These are phyloP conservation scores for Brachypodius melanocephalos DNA, from an alignment of 2,113 vertebrate species.

Conservation along the genomic window DNA sequence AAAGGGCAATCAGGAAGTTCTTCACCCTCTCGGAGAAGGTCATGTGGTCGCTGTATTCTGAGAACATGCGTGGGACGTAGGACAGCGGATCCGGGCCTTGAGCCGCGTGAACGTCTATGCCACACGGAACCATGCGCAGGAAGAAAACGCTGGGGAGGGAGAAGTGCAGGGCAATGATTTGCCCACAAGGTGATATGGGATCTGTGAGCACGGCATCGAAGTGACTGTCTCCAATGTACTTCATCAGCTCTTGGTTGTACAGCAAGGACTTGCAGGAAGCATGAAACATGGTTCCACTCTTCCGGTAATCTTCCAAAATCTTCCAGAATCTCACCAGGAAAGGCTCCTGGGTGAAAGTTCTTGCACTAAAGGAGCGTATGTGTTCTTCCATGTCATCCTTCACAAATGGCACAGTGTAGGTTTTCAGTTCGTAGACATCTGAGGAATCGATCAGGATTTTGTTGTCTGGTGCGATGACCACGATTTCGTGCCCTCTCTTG, in stretches of 20 bases:
- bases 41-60: conserved; percentile 70
- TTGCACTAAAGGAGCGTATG: accelerated
- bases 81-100: conserved; percentile 76
- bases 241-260: conserved; percentile 74
- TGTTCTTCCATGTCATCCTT: background rate
- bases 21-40: conserved; percentile 79
- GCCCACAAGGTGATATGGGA: conserved; percentile 83
- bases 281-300: background rate
- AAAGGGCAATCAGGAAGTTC: conserved; percentile 67
- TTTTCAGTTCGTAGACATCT: conserved; percentile 57
- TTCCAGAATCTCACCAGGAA: conserved; percentile 60
- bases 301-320: background rate
- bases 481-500: conserved; percentile 77
- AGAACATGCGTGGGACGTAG: conserved; percentile 69
- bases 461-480: conserved; percentile 75
- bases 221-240: conserved; percentile 39
- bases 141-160: conserved; percentile 80
- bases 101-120: conserved; percentile 67
- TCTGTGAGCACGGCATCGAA: conserved; percentile 82
- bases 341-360: background rate
- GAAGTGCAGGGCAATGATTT: conserved; percentile 78
- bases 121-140: conserved; percentile 74
- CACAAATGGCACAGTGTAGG: conserved; percentile 65
- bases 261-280: conserved; percentile 74
- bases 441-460: conserved; percentile 69